Conservation (phyloP, 2,888 invertebrate species). For the Lordiphosa andalusiaca region DNA sequence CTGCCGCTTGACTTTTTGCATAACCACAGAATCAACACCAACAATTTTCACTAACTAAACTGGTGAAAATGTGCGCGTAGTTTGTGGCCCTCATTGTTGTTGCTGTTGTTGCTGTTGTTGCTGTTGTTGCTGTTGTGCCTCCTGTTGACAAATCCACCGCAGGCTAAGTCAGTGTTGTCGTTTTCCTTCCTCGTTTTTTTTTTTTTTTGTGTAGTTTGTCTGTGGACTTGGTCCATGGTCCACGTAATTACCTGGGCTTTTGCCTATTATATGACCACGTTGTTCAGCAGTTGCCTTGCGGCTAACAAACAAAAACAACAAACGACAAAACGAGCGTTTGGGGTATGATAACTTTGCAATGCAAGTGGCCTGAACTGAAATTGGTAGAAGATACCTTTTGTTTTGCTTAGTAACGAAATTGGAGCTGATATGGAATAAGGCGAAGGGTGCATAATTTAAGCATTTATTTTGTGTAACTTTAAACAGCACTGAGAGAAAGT, state of each 20-base stretch:
- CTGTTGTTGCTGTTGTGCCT: constrained; percentile 15
- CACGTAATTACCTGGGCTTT: constrained; percentile 67
- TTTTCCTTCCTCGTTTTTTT: constrained; percentile 1
- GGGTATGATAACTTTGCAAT: constrained; percentile 48
- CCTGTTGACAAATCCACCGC: constrained; percentile 64
- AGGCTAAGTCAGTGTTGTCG: constrained; percentile 44
- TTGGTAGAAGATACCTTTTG: constrained; percentile 11
- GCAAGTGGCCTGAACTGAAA: constrained; percentile 26
- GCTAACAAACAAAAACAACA: constrained; percentile 13
- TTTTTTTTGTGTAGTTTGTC: constrained; percentile 37
- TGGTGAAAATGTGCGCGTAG: constrained; percentile 66
- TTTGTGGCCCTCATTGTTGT: constrained; percentile 48
- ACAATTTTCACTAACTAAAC: constrained; percentile 37
- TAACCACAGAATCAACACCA: constrained; percentile 50
- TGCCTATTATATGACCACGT: constrained; percentile 61
- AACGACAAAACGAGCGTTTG: constrained; percentile 25
- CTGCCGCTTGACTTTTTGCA: constrained; percentile 49
- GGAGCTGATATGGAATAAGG: too few species aligned
- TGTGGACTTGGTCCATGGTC: constrained; percentile 46
- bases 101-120: constrained; percentile 15
- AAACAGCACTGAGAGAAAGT: too few species aligned
- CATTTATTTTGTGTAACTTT: too few species aligned
- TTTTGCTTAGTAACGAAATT: background rate
- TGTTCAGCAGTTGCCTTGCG: constrained; percentile 55
- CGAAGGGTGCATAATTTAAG: too few species aligned